Base-by-base conservation (phyloP, 1,140 invertebrate species). In the Vollenhovia emeryi region DNA sequence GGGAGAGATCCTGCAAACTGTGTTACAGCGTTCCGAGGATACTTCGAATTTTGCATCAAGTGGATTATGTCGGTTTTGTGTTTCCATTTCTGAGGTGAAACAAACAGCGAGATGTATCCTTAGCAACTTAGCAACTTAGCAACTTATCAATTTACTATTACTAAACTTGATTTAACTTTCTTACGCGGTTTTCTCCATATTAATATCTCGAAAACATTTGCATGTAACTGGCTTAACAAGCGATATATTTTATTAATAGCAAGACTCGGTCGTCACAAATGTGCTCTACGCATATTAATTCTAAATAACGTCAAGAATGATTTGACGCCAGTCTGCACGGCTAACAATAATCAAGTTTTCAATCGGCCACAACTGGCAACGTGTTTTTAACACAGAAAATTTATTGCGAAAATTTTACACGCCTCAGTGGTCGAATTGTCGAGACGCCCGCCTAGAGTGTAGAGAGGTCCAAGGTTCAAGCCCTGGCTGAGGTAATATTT, bases 11-110 rank as follows among this genome's bases (percentile, higher is more conserved):
- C 36, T 30, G 50, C 78, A 57, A 82, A 82, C 66, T 68, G 13
- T 57, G 78, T 82, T 82, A 82, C 50, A 18, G n/a, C 50, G 40
- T 79, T 27, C 60, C 76, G 76, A 68, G 62, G 62, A 82, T 82
- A 82, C 66, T 82, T 82, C 11, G 36, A 71, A 82, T 82, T 82
- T 73, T 71, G 66, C 66, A 79, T 52, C 76, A 57, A 68, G 33
- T 68, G 76, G 76, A 68, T 79, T 79, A 69, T 24, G 62, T 52
- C 62, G 45, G 45, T 79, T 79, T 69, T 36, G 60, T 36, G 21
- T 68, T 79, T 68, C 62, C 62, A 52, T 52, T 52, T 79, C 62
- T n/a, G 30, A n/a, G n/a, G 9, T 43, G 21, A 79, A 52, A 79
- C 30, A 79, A 55, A 69, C 76, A 68, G 45, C 62, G 45, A 52